phyloP scores from a whole-genome alignment of 2,797 vertebrate genomes.

The Pangasius sanitwongsei region DNA sequence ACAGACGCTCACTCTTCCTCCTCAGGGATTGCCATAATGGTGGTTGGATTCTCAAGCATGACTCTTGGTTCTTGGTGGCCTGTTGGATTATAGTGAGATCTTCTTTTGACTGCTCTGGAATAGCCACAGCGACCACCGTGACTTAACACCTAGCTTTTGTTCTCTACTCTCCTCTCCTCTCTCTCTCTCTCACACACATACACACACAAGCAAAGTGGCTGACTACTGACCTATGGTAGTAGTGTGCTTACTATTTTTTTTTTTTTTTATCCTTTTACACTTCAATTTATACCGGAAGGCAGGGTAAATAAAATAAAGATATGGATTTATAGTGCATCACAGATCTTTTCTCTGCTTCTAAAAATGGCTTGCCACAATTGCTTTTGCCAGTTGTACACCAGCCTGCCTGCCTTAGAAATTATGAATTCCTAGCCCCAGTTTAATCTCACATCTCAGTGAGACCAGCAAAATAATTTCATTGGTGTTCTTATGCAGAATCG shows the following conservation, averaged over 20 bases:
- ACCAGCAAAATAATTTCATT: constrained; percentile 34
- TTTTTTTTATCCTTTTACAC: background rate
- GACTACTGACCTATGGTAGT: background rate
- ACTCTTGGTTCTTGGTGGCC: constrained; percentile 40
- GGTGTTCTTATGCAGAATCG: constrained; percentile 19
- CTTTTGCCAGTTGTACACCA: background rate
- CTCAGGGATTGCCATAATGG: constrained; percentile 12
- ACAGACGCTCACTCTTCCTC: background rate
- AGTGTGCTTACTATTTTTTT: background rate
- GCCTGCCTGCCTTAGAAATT: background rate
- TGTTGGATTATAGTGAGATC: background rate
- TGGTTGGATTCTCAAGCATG: background rate
- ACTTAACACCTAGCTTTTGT: background rate
- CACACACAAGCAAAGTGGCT: background rate
- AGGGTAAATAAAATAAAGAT: background rate
- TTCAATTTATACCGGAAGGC: background rate
- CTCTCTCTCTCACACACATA: background rate
- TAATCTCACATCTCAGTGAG: constrained; percentile 27
- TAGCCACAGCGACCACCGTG: background rate
- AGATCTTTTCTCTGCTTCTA: background rate
- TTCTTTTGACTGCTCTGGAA: background rate
- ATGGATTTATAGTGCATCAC: background rate
- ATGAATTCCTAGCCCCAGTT: background rate
- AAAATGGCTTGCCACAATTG: background rate
- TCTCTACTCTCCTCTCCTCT: background rate